Conservation (phyloP, 1,140 invertebrate species). For the Aphis gossypii region DNA sequence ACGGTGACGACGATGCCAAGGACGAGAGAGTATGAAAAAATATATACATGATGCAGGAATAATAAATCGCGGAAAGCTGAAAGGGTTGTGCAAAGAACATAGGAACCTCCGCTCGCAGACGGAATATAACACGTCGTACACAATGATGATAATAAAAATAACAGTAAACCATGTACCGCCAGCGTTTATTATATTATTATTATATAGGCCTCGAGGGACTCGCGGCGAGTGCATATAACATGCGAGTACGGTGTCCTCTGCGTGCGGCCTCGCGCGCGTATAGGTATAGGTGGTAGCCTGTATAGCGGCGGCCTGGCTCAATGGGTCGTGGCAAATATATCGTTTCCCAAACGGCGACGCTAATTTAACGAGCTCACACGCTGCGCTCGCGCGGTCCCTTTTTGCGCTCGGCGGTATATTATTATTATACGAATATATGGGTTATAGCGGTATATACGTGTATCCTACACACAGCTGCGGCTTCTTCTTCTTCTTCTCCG, state of each 20-base stretch:
- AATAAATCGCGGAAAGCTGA: not conserved
- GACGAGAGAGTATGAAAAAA: not conserved
- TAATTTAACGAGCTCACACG: constrained; percentile 58
- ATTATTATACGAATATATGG: not conserved
- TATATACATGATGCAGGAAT: not conserved
- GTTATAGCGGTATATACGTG: not conserved
- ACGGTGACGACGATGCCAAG: not conserved
- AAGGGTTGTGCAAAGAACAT: constrained; percentile 15
- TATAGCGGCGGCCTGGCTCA: constrained; percentile 13
- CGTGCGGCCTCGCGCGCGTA: not conserved
- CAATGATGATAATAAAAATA: not conserved
- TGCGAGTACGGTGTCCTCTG: not conserved
- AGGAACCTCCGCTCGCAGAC: not conserved
- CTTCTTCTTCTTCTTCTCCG: constrained; percentile 11
- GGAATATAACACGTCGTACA: not conserved
- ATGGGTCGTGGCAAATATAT: constrained; percentile 58
- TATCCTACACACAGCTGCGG: constrained; percentile 48
- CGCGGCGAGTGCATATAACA: not conserved
- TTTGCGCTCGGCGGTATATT: not conserved
- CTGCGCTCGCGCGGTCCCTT: constrained; percentile 54
- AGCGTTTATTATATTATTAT: not conserved
- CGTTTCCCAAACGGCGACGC: constrained; percentile 56
- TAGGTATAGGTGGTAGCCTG: not conserved
- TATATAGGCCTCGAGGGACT: constrained; percentile 17
- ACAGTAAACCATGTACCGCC: not conserved